Evolutionary conservation across 30 jellyfish, hydroid and myxozoan genomes (phyloP).

Genomic region (Pseudorhiza aurosa): DNA sequence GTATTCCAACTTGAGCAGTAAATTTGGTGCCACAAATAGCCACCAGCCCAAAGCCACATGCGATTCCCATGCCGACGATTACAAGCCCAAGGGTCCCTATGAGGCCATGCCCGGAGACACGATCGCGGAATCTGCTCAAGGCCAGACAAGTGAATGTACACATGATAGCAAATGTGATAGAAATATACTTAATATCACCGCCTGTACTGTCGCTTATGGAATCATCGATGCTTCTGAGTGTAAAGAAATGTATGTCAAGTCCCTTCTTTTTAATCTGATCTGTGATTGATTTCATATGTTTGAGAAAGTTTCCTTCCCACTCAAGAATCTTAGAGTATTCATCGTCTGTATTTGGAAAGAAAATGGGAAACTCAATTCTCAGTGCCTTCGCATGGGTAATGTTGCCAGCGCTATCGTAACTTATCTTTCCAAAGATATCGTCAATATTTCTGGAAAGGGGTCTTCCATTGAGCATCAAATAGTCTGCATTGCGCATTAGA

Average conservation of each 20-base stretch:
- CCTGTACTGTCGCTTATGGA: conserved; percentile 31
- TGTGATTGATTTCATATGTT: neutral
- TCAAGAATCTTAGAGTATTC: neutral
- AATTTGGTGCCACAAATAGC: conserved; percentile 8
- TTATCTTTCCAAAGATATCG: conserved; percentile 5
- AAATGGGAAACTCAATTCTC: neutral
- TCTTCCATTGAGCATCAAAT: conserved; percentile 24
- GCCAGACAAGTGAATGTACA: conserved; percentile 26
- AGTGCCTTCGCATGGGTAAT: conserved; percentile 1
- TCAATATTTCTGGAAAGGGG: conserved; percentile 16
- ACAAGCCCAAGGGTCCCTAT: conserved; percentile 45
- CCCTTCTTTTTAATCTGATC: neutral
- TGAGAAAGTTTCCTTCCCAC: conserved; percentile 30
- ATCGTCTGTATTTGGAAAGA: conserved; percentile 10
- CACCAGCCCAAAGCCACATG: conserved; percentile 50
- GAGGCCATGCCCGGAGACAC: conserved; percentile 48
- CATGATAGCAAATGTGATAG: conserved; percentile 44
- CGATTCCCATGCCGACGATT: conserved; percentile 43
- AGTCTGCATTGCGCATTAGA: neutral
- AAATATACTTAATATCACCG: conserved; percentile 27
- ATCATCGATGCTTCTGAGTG: conserved; percentile 44
- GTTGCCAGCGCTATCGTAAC: neutral
- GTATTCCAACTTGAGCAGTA: conserved; percentile 32
- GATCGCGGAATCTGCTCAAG: conserved; percentile 8
- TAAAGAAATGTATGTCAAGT: conserved; percentile 9